A percentile compares a stretch with the other conserved stretches of the same genome.
phyloP scores from a whole-genome alignment of 1,140 invertebrate species.

The Pollicipes pollicipes region DNA sequence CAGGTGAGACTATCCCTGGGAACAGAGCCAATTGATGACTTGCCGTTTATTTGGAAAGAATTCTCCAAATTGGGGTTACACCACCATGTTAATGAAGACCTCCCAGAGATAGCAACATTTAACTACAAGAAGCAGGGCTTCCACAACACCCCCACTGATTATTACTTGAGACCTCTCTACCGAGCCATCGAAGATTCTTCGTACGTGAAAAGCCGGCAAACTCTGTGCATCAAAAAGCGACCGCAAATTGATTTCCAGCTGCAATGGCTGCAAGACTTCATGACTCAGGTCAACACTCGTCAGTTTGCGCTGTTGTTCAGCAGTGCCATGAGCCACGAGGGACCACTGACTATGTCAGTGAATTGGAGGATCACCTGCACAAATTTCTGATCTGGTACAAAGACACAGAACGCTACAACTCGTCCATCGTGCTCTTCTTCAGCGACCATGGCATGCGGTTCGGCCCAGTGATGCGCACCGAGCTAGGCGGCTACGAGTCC shows the following conservation, averaged over 20 bases:
- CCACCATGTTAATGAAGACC: conserved; percentile 62
- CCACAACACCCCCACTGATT: conserved; percentile 54
- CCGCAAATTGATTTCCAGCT: conserved; percentile 22
- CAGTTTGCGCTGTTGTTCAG: not conserved
- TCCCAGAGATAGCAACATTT: conserved; percentile 51
- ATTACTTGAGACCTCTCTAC: conserved; percentile 58
- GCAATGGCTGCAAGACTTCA: conserved; percentile 19
- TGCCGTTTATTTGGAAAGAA: conserved; percentile 60
- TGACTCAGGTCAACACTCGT: not conserved
- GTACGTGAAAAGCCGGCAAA: conserved; percentile 15
- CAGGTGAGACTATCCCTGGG: conserved; percentile 32
- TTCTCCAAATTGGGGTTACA: conserved; percentile 49
- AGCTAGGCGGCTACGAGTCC: conserved; percentile 37
- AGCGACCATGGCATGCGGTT: conserved; percentile 40
- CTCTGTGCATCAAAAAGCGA: conserved; percentile 23
- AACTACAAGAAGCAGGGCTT: conserved; percentile 66
- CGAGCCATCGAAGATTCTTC: conserved; percentile 20
- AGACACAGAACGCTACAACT: not conserved
- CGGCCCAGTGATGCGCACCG: conserved; percentile 31
- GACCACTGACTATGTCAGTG: not conserved
- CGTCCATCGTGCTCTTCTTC: conserved; percentile 28
- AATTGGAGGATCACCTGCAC: not conserved
- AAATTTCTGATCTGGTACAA: not conserved
- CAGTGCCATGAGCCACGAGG: not conserved
- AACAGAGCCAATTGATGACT: conserved; percentile 37